Conservation (phyloP, 2,888 invertebrate genomes). For the Phymatocera aterrima region DNA sequence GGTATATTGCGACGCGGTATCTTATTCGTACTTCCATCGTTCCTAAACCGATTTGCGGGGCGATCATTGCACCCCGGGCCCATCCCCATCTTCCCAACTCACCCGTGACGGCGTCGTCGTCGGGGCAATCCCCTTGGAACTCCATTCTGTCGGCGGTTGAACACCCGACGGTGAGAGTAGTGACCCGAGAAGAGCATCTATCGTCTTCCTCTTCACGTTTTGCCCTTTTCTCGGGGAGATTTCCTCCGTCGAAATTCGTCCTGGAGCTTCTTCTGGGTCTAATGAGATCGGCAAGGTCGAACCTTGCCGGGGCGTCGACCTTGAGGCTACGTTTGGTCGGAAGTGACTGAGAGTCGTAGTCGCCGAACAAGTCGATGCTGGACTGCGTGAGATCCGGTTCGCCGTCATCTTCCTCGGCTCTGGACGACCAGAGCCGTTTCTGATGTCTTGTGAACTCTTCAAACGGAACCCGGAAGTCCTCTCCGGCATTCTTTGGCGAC, state of each 20-base stretch:
- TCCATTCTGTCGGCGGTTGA: slow-evolving; percentile 87
- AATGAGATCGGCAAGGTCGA: background rate
- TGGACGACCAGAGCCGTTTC: slow-evolving; percentile 58
- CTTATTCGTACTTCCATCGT: too few relatives aligned
- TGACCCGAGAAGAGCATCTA: slow-evolving; percentile 77
- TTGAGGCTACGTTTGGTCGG: slow-evolving; percentile 26
- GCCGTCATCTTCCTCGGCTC: slow-evolving; percentile 57
- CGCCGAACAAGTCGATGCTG: slow-evolving; percentile 32
- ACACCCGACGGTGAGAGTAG: slow-evolving; percentile 85
- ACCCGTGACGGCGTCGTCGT: slow-evolving; percentile 83
- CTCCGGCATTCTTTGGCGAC: slow-evolving; percentile 47
- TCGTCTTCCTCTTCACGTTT: slow-evolving; percentile 61
- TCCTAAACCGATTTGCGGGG: too few relatives aligned
- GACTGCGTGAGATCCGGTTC: slow-evolving; percentile 47
- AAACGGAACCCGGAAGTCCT: slow-evolving; percentile 64
- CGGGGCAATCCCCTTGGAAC: slow-evolving; percentile 85
- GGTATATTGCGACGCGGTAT: background rate
- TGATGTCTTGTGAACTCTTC: slow-evolving; percentile 60
- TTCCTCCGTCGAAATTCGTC: slow-evolving; percentile 51
- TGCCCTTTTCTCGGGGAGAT: slow-evolving; percentile 52
- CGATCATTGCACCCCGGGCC: background rate
- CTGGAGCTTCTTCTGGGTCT: slow-evolving; percentile 42
- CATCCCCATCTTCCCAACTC: slow-evolving; percentile 59
- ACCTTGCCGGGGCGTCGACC: background rate
- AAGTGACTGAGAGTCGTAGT: background rate